Base-by-base conservation (phyloP, 2,797 vertebrate species). In the Fundulus diaphanus region DNA sequence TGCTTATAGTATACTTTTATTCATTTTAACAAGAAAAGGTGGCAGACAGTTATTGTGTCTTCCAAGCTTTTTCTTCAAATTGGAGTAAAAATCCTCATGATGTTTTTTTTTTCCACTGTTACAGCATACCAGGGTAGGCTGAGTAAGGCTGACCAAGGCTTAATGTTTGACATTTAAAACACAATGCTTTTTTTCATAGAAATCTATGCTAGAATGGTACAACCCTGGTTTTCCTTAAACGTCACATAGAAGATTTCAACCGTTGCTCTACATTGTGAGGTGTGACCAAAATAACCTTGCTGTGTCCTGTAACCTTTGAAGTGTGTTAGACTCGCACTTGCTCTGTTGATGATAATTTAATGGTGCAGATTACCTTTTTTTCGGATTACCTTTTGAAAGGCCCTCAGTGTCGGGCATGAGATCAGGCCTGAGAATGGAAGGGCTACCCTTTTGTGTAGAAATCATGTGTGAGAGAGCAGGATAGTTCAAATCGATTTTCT, bases 401-500 rank as follows among this genome's bases (percentile, higher is more conserved):
- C 68, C 82, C 49, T 75, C 77, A 73, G 80, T 83, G 70, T 78
- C 75, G 67, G 74, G 35, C 70, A 68, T 16, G 4, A 86, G 78
- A 68, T 68, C 63, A 33, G 54, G 46, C 56, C 68, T 37, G 57
- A 73, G 61, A 82, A 57, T 69, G 74, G 85, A 72, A 48, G 40
- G 59, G 29, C 56, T 67, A 11, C 15, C 44, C 33, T 54, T 78
- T 70, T 74, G 31, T 80, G 72, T 72, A 70, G 49, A 80, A 83
- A 78, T 72, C 61, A 72, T 76, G 65, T 68, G 65, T 68, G 63
- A 74, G 46, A 65, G 46, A 73, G 70, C 73, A 56, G 61, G 46
- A 51, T 57, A 73, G 81, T 35, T 77, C 66, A 84, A 86, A 94
- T 94, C 42, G 52, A 93, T 95, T 93, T 92, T 88, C 73, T 87